Conservation (phyloP, 2,113 vertebrate genomes). For the Saguinus imperator region DNA sequence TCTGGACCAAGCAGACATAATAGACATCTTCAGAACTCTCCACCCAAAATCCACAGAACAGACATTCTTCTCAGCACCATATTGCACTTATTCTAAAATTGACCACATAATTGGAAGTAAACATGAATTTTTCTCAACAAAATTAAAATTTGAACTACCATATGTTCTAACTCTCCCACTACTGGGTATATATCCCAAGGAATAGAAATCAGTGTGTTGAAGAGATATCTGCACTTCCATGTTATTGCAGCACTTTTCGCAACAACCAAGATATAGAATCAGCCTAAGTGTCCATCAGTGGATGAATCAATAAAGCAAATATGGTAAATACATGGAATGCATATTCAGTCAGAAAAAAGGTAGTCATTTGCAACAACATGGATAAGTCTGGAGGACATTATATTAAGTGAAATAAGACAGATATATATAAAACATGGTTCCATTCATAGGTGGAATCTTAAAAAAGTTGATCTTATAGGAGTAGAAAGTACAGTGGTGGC, state of each 20-base stretch:
- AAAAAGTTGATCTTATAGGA: neutral
- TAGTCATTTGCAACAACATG: neutral
- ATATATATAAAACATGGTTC: neutral
- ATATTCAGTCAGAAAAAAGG: neutral
- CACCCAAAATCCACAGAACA: no score
- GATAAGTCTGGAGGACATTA: neutral
- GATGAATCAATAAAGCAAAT: neutral
- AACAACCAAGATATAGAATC: neutral
- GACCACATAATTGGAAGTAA: no score
- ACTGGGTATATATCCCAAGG: neutral
- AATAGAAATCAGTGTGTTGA: neutral
- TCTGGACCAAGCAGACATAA: no score
- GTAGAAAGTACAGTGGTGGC: neutral
- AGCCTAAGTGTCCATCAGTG: neutral
- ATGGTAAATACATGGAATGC: neutral
- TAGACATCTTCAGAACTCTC: no score
- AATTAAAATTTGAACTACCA: neutral
- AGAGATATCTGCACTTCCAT: neutral
- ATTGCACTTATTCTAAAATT: no score
- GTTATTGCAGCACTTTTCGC: neutral
- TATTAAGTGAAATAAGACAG: neutral
- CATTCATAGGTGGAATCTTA: neutral
- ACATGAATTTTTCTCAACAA: neutral
- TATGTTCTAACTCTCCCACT: neutral
- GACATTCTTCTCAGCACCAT: no score